Percentiles rank a stretch among this genome's conserved stretches.
Evolutionary conservation across 2,113 vertebrate species (phyloP).

Genomic region (Gnathonemus echidnorhynchus): DNA sequence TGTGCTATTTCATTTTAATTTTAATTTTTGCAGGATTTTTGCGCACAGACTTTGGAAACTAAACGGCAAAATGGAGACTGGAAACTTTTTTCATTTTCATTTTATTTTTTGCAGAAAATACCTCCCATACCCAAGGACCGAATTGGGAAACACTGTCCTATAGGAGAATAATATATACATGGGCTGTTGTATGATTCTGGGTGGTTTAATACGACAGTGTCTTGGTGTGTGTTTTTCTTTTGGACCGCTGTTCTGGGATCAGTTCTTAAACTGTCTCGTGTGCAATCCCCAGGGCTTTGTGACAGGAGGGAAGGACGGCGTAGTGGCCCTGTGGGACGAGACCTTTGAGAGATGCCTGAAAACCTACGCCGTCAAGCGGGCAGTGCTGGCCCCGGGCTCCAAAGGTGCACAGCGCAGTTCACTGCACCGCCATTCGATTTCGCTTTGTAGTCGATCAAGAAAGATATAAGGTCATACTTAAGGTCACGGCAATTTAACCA

Average conservation of each 20-base stretch:
- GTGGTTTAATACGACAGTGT: background rate
- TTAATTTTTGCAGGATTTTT: no score
- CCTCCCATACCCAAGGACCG: background rate
- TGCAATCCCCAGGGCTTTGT: conserved; percentile 78
- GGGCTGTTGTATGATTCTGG: background rate
- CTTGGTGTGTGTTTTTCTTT: background rate
- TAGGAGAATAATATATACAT: background rate
- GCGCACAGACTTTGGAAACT: no score
- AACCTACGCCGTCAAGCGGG: conserved; percentile 94
- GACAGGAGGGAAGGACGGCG: conserved; percentile 93
- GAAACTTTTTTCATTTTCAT: no score
- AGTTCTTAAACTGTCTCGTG: background rate
- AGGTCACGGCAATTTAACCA: background rate
- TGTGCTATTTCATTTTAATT: no score
- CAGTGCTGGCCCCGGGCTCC: conserved; percentile 89
- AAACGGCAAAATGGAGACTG: no score
- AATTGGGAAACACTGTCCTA: background rate
- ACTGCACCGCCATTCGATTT: background rate
- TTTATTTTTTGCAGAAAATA: no score
- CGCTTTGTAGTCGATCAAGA: background rate
- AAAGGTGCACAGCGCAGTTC: conserved; percentile 70
- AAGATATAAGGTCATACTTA: background rate
- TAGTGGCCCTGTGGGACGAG: conserved; percentile 95
- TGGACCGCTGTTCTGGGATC: background rate
- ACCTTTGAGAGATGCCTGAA: conserved; percentile 96